phyloP scores from a whole-genome alignment of 1,140 invertebrate genomes.

The Solen grandis region DNA sequence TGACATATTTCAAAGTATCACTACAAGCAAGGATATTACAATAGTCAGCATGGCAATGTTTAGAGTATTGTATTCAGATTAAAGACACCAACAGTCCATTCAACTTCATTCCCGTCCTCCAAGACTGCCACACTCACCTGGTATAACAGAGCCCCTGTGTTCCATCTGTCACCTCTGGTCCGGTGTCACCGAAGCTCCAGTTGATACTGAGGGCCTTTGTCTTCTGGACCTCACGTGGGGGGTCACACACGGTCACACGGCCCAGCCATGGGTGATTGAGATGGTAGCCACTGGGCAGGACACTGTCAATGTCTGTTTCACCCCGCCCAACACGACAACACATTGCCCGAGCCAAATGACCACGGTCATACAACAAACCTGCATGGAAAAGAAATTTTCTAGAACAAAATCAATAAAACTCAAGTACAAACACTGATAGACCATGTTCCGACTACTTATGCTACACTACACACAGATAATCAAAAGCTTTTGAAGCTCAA shows the following conservation, averaged over 20 bases:
- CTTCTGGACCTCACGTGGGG: slow-evolving; percentile 80
- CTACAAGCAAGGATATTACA: background rate
- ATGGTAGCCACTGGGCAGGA: slow-evolving; percentile 72
- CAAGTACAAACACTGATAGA: no score
- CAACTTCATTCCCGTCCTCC: no score
- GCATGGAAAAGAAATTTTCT: slow-evolving; percentile 40
- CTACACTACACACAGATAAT: no score
- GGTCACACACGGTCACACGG: slow-evolving; percentile 79
- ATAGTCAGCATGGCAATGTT: background rate
- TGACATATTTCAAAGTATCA: no score
- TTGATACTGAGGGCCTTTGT: slow-evolving; percentile 81
- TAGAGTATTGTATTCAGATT: no score
- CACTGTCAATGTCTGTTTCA: slow-evolving; percentile 68
- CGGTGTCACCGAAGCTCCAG: slow-evolving; percentile 78
- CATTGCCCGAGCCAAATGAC: slow-evolving; percentile 80
- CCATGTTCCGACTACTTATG: no score
- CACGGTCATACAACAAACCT: slow-evolving; percentile 81
- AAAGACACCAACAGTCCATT: no score
- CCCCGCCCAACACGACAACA: slow-evolving; percentile 80
- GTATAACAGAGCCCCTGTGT: slow-evolving; percentile 77
- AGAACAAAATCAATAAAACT: no score
- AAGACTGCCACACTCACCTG: no score
- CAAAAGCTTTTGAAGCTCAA: no score
- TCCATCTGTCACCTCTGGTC: slow-evolving; percentile 79
- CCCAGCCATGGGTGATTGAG: slow-evolving; percentile 82